Conservation (phyloP, 2,888 invertebrate species). For the Vesta saturnalis region DNA sequence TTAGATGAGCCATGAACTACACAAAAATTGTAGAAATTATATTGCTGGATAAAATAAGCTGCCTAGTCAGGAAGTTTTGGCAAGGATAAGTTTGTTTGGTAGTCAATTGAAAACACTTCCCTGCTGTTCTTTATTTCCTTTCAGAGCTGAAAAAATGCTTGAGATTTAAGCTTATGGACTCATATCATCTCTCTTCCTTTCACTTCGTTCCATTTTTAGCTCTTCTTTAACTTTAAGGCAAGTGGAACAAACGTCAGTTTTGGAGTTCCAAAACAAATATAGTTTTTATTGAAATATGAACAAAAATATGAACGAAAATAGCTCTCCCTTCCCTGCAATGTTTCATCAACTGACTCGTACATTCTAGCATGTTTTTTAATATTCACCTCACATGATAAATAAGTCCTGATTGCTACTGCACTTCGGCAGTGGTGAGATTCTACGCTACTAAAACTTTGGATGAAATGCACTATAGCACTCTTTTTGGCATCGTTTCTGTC, state of each 20-base stretch:
- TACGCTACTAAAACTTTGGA: neutral
- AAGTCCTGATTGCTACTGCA: neutral
- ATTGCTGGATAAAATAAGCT: slow-evolving; percentile 51
- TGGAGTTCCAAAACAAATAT: neutral
- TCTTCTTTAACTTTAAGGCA: neutral
- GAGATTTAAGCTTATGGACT: neutral
- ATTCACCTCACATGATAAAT: neutral
- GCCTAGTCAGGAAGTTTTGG: slow-evolving; percentile 45
- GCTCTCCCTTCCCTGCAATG: neutral
- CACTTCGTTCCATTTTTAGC: neutral
- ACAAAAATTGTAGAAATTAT: slow-evolving; percentile 54
- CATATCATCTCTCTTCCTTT: neutral
- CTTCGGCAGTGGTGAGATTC: neutral
- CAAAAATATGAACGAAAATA: neutral
- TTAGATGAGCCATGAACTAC: slow-evolving; percentile 51
- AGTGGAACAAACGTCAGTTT: neutral
- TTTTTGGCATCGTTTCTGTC: neutral
- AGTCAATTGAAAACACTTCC: neutral
- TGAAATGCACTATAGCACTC: neutral
- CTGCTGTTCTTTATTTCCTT: neutral
- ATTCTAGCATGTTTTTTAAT: neutral
- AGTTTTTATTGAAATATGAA: neutral
- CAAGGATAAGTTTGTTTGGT: slow-evolving; percentile 6
- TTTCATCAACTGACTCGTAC: neutral
- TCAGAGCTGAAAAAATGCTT: neutral